A percentile compares a stretch with the other conserved stretches of the same genome.
Evolutionary conservation across 2,797 vertebrate species (phyloP).

Genomic region (Melanotaenia pygmaea): DNA sequence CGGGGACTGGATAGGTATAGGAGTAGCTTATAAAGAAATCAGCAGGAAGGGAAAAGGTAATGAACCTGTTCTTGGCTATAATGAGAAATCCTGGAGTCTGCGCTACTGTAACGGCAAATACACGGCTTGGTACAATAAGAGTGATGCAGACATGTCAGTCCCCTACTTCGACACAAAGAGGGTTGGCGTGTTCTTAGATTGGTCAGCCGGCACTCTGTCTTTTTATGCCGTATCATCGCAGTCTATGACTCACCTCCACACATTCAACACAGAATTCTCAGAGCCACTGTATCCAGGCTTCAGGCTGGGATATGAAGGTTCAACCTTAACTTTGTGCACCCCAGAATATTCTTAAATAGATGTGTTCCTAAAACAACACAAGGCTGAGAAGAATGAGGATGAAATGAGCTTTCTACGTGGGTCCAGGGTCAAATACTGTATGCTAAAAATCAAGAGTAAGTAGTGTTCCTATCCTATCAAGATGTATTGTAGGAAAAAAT

Average conservation of each 20-base stretch:
- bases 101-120: slow-evolving; percentile 29
- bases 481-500: too few relatives aligned
- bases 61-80: slow-evolving; percentile 28
- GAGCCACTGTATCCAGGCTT: slow-evolving; percentile 46
- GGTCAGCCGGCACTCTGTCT: slow-evolving; percentile 38
- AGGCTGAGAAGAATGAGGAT: not conserved
- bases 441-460: not conserved
- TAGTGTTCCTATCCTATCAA: not conserved
- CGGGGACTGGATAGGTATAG: slow-evolving; percentile 10
- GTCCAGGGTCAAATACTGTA: not conserved
- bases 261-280: slow-evolving; percentile 20
- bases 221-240: slow-evolving; percentile 33
- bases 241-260: slow-evolving; percentile 46
- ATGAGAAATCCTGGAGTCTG: slow-evolving; percentile 45
- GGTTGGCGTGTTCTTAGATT: slow-evolving; percentile 43
- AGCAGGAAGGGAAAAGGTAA: slow-evolving; percentile 31
- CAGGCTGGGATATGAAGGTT: not conserved
- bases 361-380: not conserved
- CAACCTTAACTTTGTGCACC: slow-evolving; percentile 9
- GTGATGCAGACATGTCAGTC: not conserved
- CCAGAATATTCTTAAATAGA: slow-evolving; percentile 1
- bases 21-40: slow-evolving; percentile 38
- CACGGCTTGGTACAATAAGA: slow-evolving; percentile 14
- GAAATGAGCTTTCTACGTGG: not conserved
- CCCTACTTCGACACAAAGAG: slow-evolving; percentile 33